Percentiles rank a stretch among this genome's conserved stretches.
phyloP scores from a whole-genome alignment of 2,797 vertebrate species.

The Graptemys geographica region DNA sequence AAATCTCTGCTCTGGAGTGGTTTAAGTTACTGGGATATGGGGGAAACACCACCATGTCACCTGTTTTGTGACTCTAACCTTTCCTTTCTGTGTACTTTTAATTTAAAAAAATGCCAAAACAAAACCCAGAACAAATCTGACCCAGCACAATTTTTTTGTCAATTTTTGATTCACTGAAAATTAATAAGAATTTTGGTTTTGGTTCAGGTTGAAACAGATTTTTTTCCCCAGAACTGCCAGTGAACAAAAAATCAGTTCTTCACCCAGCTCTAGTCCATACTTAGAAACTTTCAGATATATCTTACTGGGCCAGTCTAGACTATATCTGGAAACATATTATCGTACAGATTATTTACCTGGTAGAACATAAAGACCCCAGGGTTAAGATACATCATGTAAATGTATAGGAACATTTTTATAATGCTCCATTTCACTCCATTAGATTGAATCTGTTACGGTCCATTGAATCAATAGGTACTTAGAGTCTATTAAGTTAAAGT shows the following conservation, averaged over 20 bases:
- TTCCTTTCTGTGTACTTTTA: neutral
- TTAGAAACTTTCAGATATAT: neutral
- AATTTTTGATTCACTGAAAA: neutral
- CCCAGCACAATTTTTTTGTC: neutral
- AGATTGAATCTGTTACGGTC: rapidly evolving
- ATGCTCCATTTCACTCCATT: neutral
- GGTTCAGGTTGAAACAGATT: neutral
- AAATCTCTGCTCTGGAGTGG: neutral
- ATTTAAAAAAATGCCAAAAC: neutral
- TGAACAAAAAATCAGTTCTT: neutral
- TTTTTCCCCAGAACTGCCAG: neutral
- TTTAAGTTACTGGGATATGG: neutral
- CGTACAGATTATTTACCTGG: neutral
- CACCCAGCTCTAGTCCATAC: neutral
- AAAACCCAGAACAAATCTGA: neutral
- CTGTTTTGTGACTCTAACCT: neutral
- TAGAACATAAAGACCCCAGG: neutral
- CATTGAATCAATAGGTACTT: neutral
- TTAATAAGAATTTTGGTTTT: neutral
- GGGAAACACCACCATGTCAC: neutral
- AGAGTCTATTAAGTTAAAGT: neutral
- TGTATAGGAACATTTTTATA: neutral
- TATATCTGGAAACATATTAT: neutral
- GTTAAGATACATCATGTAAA: neutral
- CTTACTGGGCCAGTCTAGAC: neutral